Conservation (phyloP, 2,888 invertebrate species). For the Bedellia somnulentella region DNA sequence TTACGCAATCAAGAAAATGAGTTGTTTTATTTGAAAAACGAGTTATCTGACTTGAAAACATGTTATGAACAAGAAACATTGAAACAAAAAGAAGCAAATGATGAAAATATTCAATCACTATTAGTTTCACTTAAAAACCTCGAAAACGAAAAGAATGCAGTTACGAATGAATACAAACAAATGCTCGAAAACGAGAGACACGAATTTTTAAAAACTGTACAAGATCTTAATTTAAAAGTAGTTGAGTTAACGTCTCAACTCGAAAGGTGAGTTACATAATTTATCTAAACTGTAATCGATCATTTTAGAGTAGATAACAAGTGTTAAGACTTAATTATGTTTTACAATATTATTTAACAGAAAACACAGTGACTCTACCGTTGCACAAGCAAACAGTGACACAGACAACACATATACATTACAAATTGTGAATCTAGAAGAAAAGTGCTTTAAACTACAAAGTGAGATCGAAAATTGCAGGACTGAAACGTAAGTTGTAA, state of each 20-base stretch:
- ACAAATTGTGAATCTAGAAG: constrained; percentile 37
- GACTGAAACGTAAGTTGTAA: constrained; percentile 53
- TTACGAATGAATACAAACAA: constrained; percentile 50
- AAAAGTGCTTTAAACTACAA: constrained; percentile 38
- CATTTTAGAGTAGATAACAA: not conserved
- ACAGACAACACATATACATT: too few relatives aligned
- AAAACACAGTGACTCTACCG: constrained; percentile 20
- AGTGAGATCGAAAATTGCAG: constrained; percentile 40
- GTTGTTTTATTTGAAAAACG: too few relatives aligned
- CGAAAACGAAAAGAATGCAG: constrained; percentile 38
- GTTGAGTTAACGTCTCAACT: constrained; percentile 28
- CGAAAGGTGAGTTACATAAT: constrained; percentile 24
- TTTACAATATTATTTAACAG: constrained; percentile 35
- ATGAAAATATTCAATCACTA: too few relatives aligned
- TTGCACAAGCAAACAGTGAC: too few relatives aligned
- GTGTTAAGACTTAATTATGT: too few relatives aligned
- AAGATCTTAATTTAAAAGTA: constrained; percentile 29
- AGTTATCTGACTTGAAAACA: too few relatives aligned
- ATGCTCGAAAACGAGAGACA: constrained; percentile 51
- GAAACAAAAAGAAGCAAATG: too few relatives aligned
- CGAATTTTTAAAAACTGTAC: constrained; percentile 33
- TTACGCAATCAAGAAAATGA: too few relatives aligned
- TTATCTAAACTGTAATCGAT: too few relatives aligned
- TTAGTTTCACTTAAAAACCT: too few relatives aligned
- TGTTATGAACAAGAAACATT: too few relatives aligned